A percentile compares a stretch with the other conserved stretches of the same genome.
These are phyloP conservation scores for Bubo blakistoni DNA, from an alignment of 2,113 vertebrate species.

Conservation along the genomic window DNA sequence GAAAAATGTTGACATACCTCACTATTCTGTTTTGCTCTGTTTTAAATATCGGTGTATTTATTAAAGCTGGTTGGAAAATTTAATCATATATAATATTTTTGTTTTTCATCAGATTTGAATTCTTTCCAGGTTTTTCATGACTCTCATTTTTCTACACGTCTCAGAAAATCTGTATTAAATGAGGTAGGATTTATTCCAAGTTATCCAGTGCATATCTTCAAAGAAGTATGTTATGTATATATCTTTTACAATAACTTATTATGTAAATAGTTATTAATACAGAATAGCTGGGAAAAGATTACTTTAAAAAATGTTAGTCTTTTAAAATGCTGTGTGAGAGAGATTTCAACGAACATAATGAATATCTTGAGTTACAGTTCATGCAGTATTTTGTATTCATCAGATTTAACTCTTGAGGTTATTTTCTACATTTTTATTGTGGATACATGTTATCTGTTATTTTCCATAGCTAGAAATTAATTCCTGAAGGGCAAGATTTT, in stretches of 20 bases:
- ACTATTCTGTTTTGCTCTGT: slow-evolving; percentile 37
- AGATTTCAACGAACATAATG: background rate
- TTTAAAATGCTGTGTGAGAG: background rate
- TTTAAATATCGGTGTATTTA: slow-evolving; percentile 52
- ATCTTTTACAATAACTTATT: slow-evolving; percentile 33
- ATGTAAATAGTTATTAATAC: slow-evolving; percentile 51
- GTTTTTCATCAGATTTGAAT: slow-evolving; percentile 58
- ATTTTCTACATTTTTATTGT: background rate
- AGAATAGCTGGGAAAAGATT: slow-evolving; percentile 30
- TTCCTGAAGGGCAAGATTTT: background rate
- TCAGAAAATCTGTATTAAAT: slow-evolving; percentile 64
- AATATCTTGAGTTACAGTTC: background rate
- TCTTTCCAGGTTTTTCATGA: slow-evolving; percentile 56
- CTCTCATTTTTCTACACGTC: slow-evolving; percentile 50
- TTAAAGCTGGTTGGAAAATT: slow-evolving; percentile 56
- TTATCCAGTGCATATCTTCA: slow-evolving; percentile 47
- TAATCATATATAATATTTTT: slow-evolving; percentile 56
- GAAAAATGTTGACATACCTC: slow-evolving; percentile 47
- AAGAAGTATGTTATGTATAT: slow-evolving; percentile 39
- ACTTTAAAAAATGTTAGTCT: slow-evolving; percentile 1
- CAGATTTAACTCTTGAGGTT: background rate
- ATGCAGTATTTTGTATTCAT: background rate
- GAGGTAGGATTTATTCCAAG: slow-evolving; percentile 61
- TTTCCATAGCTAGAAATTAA: slow-evolving; percentile 3
- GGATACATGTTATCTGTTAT: background rate